Evolutionary conservation across 2,797 vertebrate genomes (phyloP).

Genomic region (Anniella stebbinsi): DNA sequence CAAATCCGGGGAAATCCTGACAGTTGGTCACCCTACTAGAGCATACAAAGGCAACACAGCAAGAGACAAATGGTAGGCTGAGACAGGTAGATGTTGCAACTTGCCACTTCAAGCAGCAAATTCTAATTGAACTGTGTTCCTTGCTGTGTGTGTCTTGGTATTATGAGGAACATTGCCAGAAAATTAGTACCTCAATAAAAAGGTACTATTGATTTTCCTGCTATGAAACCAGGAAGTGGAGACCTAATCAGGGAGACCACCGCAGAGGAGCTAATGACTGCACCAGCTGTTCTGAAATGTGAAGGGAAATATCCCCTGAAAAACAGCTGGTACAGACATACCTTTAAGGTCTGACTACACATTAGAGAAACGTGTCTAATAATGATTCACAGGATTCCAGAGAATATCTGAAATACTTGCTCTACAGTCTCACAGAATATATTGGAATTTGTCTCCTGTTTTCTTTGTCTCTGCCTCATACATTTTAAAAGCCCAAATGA

Average conservation of each 20-base stretch:
- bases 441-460: conserved; percentile 54
- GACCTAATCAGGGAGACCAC: no score
- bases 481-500: conserved; percentile 40
- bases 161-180: not conserved
- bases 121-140: not conserved
- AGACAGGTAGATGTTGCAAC: not conserved
- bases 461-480: conserved; percentile 64
- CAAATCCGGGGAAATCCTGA: no score
- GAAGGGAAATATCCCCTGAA: not conserved
- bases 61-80: not conserved
- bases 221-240: not conserved
- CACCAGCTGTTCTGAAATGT: not conserved
- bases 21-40: no score
- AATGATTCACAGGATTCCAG: conserved; percentile 67
- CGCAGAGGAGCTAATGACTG: not conserved
- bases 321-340: conserved; percentile 7
- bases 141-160: not conserved
- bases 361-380: conserved; percentile 42
- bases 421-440: conserved; percentile 47
- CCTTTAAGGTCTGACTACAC: conserved; percentile 22
- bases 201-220: not conserved
- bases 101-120: not conserved
- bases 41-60: no score
- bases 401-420: conserved; percentile 34
- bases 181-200: not conserved